Base-by-base conservation (phyloP, 2,888 invertebrate species). In the Pseudococcus viburni region DNA sequence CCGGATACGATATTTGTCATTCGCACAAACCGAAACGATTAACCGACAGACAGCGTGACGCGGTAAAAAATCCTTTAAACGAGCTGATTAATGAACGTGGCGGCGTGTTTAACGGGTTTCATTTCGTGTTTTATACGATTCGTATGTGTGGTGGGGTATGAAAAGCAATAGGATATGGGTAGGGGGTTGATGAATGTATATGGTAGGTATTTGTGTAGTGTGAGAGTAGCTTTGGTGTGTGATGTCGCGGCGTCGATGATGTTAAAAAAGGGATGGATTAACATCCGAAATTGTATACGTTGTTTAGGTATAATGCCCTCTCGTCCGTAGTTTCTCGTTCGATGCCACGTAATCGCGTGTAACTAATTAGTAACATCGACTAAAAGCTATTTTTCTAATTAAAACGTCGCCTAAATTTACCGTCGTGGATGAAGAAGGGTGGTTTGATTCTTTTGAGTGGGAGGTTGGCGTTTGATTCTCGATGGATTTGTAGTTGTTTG, bases 11-110 rank as follows among this genome's bases (percentile, higher is more conserved):
- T 83, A 83, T 83, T 83, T 83, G 80, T 83, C 80, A 83, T 73
- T 73, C 17, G 46, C 26, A 83, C 46, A 39, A 19, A 39, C 73
- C 46, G 80, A 46, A 83, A 83, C 80, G 80, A 83, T 83, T 83
- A 83, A 83, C 80, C 80, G 46, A 17, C 80, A 83, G 80, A 83
- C 80, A 83, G 46, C 80, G 80, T 83, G 46, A 83, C 42, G 80
- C 80, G 6, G 42, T 83, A 46, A 83, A 83, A 83, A 83, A 83
- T 46, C 80, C 15, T 83, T 83, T 83, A 83, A 83, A 83, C 46
- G 80, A 46, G 80, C 46, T 83, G 80, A 83, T 83, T 83, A 83
- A 83, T 83, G 80, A 83, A 83, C 46, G 80, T 46, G 46, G 46
- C 80, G 46, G 46, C 80, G 80, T 33, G 73, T 83, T 83, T 46